Evolutionary conservation across 1,140 invertebrate genomes (phyloP).

Genomic region (Cydia fagiglandana): DNA sequence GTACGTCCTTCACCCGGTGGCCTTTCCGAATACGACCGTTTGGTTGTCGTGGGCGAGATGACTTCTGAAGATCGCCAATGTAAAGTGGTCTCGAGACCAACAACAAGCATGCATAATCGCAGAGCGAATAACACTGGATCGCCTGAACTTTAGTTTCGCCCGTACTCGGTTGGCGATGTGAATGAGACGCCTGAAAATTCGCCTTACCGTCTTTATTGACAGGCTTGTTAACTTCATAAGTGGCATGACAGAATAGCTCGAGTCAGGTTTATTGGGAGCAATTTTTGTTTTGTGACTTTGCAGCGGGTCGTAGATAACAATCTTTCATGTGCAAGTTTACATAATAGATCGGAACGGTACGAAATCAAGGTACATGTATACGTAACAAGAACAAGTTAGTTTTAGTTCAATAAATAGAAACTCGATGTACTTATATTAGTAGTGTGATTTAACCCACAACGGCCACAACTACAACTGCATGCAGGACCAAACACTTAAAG

Average conservation of each 20-base stretch:
- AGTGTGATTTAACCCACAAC: neutral
- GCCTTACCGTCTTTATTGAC: slow-evolving; percentile 21
- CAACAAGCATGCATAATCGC: neutral
- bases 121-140: neutral
- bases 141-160: neutral
- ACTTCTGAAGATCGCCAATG: neutral
- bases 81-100: neutral
- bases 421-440: no score
- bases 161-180: neutral
- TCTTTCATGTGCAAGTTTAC: no score
- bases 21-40: slow-evolving; percentile 46
- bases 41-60: neutral
- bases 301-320: neutral
- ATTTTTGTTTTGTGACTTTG: neutral
- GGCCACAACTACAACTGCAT: no score
- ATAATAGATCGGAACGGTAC: neutral
- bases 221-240: slow-evolving; percentile 15
- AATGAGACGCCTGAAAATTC: neutral
- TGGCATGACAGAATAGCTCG: slow-evolving; percentile 9
- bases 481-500: no score
- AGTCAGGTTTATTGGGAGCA: neutral
- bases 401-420: neutral
- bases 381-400: neutral
- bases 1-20: slow-evolving; percentile 69
- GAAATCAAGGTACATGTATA: neutral